These are phyloP conservation scores for Calidris pygmaea DNA, from an alignment of 2,113 vertebrate species.

Conservation along the genomic window DNA sequence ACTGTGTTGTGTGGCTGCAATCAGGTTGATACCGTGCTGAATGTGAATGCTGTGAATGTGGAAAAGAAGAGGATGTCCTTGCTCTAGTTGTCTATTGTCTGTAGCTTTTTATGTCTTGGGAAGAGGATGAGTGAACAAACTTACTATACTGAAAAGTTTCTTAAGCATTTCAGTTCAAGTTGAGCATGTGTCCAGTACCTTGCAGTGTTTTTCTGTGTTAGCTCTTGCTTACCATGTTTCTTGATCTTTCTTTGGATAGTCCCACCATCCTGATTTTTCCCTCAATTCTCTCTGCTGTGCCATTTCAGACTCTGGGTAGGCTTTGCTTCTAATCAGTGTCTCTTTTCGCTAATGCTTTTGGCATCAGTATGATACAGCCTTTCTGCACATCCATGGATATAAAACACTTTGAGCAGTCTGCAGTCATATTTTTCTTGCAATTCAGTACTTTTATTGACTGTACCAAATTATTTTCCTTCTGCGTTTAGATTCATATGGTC, in stretches of 20 bases:
- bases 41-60: neutral
- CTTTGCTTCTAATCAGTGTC: neutral
- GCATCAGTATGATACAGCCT: neutral
- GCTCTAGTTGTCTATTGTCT: neutral
- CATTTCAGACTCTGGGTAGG: neutral
- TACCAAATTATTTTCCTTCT: neutral
- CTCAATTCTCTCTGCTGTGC: rapidly evolving
- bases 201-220: neutral
- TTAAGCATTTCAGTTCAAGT: neutral
- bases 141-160: neutral
- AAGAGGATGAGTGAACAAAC: neutral
- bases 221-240: neutral
- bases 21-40: rapidly evolving
- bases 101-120: neutral
- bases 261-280: neutral
- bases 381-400: neutral
- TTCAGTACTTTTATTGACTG: neutral
- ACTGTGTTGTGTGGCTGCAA: neutral
- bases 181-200: neutral
- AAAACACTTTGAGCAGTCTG: neutral
- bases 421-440: neutral
- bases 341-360: neutral
- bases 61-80: neutral
- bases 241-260: neutral
- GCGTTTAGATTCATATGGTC: neutral